Conservation (phyloP, 1,140 invertebrate species). For the Scaptodrosophila lebanonensis region DNA sequence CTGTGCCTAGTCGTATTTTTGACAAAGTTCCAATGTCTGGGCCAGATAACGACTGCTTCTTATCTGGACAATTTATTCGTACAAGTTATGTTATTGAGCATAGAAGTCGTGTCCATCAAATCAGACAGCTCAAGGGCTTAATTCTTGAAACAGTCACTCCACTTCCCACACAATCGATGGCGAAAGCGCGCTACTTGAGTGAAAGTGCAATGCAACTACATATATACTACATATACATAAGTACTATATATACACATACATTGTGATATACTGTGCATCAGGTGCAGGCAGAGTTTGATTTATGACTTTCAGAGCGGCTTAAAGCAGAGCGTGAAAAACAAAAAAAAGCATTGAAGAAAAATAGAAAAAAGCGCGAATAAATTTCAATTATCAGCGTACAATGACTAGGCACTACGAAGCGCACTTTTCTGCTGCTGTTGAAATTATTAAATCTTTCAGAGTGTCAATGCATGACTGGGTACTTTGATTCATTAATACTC, state of each 20-base stretch:
- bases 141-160: background rate
- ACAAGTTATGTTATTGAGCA: too few species aligned
- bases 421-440: slow-evolving; percentile 10
- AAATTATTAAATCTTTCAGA: too few species aligned
- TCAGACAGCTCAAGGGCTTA: background rate
- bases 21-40: too few species aligned
- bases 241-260: too few species aligned
- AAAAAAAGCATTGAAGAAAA: slow-evolving; percentile 7
- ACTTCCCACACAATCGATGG: slow-evolving; percentile 12
- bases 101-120: too few species aligned
- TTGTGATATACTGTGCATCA: slow-evolving; percentile 7
- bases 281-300: slow-evolving; percentile 35
- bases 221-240: too few species aligned
- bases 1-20: too few species aligned
- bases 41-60: too few species aligned
- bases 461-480: too few species aligned
- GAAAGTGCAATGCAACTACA: slow-evolving; percentile 31
- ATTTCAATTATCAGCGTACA: slow-evolving; percentile 21
- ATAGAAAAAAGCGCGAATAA: slow-evolving; percentile 6
- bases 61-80: too few species aligned
- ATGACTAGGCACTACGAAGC: background rate
- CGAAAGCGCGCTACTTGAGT: slow-evolving; percentile 1
- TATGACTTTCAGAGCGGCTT: slow-evolving; percentile 30
- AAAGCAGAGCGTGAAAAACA: slow-evolving; percentile 6
- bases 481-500: too few species aligned